These are phyloP conservation scores for Nycticebus coucang DNA, from an alignment of 2,113 vertebrate genomes.

Conservation along the genomic window DNA sequence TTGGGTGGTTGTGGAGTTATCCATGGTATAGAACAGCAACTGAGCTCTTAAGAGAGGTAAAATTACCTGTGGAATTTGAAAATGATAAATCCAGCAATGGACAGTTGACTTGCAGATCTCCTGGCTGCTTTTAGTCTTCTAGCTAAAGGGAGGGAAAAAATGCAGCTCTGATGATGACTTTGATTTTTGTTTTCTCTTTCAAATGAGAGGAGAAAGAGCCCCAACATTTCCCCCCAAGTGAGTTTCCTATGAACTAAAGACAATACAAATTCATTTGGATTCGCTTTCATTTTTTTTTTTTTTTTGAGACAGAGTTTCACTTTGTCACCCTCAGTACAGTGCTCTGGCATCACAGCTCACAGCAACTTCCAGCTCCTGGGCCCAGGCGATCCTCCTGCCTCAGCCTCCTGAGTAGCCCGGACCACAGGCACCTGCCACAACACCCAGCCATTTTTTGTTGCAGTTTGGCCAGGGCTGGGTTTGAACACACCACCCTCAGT, in stretches of 20 bases:
- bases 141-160: not conserved
- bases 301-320: no score
- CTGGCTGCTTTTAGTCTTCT: not conserved
- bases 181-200: conserved; percentile 33
- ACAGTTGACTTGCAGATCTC: not conserved
- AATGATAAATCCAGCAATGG: not conserved
- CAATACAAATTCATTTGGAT: not conserved
- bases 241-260: not conserved
- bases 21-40: not conserved
- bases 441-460: no score
- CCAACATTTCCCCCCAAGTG: not conserved
- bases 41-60: not conserved
- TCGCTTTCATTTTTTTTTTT: not conserved
- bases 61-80: not conserved
- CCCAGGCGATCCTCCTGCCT: no score
- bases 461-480: no score
- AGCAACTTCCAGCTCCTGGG: no score
- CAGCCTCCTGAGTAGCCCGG: no score
- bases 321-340: no score
- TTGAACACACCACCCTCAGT: no score
- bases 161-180: not conserved
- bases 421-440: no score
- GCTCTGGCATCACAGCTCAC: no score
- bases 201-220: not conserved
- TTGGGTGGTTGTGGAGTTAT: not conserved